Conservation (phyloP, 2,888 invertebrate species). For the Aporophyla lueneburgensis region DNA sequence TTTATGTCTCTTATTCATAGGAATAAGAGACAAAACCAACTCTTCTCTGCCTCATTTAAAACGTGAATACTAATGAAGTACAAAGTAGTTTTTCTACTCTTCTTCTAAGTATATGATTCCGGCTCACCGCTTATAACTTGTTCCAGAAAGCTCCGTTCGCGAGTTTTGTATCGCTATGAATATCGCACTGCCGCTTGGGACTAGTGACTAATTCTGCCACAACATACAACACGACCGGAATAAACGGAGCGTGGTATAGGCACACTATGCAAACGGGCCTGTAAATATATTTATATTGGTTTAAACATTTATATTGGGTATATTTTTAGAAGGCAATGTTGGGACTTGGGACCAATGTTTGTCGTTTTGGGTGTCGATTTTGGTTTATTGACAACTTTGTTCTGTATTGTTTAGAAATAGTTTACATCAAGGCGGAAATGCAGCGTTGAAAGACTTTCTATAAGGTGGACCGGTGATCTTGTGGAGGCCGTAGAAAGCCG, state of each 20-base stretch:
- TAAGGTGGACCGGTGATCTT: background rate
- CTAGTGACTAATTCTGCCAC: conserved; percentile 76
- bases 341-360: conserved; percentile 30
- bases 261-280: conserved; percentile 37
- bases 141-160: conserved; percentile 5
- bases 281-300: conserved; percentile 59
- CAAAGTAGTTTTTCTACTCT: background rate
- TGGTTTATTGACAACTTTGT: background rate
- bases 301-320: conserved; percentile 44
- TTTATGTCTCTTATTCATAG: too few species aligned
- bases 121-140: conserved; percentile 24
- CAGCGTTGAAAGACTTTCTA: background rate
- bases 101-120: too few species aligned
- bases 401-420: background rate
- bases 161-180: conserved; percentile 64
- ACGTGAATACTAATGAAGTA: background rate
- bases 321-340: conserved; percentile 43
- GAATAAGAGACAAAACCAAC: too few species aligned
- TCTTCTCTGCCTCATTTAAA: background rate
- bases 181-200: conserved; percentile 73
- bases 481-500: background rate
- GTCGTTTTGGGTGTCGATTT: conserved; percentile 7
- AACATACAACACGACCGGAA: conserved; percentile 67
- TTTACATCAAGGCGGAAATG: background rate
- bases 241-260: conserved; percentile 62